Conservation (phyloP, 2,797 vertebrate species). For the Carcharodon carcharias region DNA sequence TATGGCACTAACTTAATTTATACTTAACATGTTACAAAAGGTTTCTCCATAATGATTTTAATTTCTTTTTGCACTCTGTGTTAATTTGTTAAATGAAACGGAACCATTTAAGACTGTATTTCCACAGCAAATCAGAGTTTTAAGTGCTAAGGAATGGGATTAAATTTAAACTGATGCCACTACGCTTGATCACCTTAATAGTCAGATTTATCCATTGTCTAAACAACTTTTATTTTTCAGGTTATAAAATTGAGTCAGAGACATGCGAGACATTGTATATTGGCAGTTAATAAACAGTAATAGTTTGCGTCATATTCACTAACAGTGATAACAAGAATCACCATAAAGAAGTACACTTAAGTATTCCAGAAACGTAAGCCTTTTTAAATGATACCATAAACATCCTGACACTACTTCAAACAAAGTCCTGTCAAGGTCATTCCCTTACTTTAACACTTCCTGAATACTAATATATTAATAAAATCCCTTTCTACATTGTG, state of each 20-base stretch:
- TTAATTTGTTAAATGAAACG: neutral
- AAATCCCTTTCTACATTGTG: neutral
- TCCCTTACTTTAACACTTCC: neutral
- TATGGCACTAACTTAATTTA: neutral
- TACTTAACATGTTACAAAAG: neutral
- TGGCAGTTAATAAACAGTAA: neutral
- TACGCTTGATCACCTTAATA: neutral
- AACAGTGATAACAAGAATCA: neutral
- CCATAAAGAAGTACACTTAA: neutral
- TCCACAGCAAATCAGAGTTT: neutral
- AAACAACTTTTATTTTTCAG: neutral
- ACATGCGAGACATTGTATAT: neutral
- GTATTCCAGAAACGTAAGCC: neutral
- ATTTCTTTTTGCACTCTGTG: neutral
- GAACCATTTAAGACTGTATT: neutral
- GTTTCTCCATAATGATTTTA: neutral
- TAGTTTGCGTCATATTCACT: neutral
- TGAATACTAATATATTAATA: neutral
- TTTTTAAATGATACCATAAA: neutral
- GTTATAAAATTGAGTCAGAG: neutral
- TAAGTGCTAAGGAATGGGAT: neutral
- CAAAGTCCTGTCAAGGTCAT: constrained; percentile 5
- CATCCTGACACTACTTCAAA: neutral
- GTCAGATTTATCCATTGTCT: neutral
- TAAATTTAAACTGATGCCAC: neutral